Conservation (phyloP, 2,113 vertebrate species). For the Ploceus nigricollis region DNA sequence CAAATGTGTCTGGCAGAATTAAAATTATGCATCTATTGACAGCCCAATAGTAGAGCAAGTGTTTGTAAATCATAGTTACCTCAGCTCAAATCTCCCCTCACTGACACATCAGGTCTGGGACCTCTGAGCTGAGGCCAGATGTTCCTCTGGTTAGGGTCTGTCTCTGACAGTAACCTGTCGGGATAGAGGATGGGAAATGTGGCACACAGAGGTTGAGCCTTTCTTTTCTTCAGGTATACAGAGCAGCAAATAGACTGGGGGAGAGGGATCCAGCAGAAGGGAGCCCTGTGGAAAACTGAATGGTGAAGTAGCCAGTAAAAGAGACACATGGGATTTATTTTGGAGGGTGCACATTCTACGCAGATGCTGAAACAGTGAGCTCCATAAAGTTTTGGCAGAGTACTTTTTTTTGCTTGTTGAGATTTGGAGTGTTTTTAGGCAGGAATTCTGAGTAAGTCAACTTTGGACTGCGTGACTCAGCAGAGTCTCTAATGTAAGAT, state of each 20-base stretch:
- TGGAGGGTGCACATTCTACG: not conserved
- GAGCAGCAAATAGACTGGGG: not conserved
- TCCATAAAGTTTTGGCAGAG: not conserved
- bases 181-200: not conserved
- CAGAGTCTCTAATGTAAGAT: not conserved
- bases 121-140: not conserved
- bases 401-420: not conserved
- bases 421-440: not conserved
- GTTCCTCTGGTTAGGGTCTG: not conserved
- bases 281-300: not conserved
- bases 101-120: not conserved
- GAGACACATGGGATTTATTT: not conserved
- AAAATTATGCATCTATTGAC: not conserved
- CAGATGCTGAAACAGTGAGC: not conserved
- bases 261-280: not conserved
- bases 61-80: not conserved
- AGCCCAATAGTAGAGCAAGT: not conserved
- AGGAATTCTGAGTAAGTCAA: not conserved
- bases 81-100: not conserved
- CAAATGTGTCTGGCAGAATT: not conserved
- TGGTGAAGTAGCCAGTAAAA: not conserved
- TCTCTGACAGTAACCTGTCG: not conserved
- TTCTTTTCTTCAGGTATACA: not conserved
- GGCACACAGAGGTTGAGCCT: rapidly evolving
- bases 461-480: not conserved